Evolutionary conservation across 2,888 invertebrate genomes (phyloP), one percentile per base, ranked within the genome.

Genomic region (Hoplodrina ambigua): DNA sequence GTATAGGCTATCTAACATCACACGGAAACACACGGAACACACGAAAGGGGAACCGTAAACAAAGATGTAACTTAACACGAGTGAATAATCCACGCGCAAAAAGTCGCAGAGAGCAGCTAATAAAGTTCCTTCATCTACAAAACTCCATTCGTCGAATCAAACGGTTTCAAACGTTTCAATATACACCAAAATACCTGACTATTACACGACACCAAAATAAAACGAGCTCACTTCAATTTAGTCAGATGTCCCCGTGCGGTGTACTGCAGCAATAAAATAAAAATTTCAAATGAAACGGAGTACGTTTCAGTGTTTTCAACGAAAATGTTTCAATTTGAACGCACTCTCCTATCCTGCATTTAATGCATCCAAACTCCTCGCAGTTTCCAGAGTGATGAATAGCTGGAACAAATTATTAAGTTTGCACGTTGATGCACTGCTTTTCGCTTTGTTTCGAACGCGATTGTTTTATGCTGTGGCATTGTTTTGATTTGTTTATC

Each of bases 251-350:
- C 81, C 72, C 74, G 46, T 63, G 70, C 53, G 62, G 72, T 61
- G 63, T 30, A 17, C 55, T 60, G 64, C 57, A 59, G 69, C 81
- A 77, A 81, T 81, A 80, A 83, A 83, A 83, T 81, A 77, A 81
- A 83, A 83, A 77, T 70, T 81, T 81, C 80, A 83, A 83, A 82
- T 83, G 72, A 70, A 83, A 71, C 80, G 60, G 61, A 83, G 83
- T 74, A 79, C 77, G 46, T 81, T 83, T 75, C 73, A 66, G 68
- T 83, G 82, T 83, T 77, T 46, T 49, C 65, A 64, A 81, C 72
- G 70, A 83, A 83, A 83, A 81, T 83, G 80, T 82, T 83, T 83
- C 82, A 80, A 84, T 83, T 84, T 80, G 44, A 74, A 84, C 70
- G 72, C 78, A 78, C 75, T 75, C 78, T 52, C 65, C 60, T 77